Base-by-base conservation (phyloP, 2,113 vertebrate genomes). In the Galeopterus variegatus region DNA sequence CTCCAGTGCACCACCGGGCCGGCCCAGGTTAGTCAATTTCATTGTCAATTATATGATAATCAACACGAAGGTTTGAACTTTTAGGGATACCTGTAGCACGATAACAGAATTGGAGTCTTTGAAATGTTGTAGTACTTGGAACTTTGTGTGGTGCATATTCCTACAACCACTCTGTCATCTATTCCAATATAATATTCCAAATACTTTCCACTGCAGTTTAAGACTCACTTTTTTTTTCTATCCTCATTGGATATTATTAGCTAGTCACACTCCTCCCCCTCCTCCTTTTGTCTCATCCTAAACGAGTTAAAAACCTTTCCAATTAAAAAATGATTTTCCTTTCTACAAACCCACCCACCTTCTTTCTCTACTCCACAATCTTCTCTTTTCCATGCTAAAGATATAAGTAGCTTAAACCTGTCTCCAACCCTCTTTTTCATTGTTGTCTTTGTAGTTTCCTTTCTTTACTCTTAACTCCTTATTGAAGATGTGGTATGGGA, bases 251-350 rank as follows among this genome's bases (percentile, higher is more conserved):
- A 82, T 62, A 92, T 94, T 69, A 73, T 84, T 90, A 93, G 21
- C 33, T 80, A 50, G 0, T 52, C 36, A 82, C 28, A 73, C 26
- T 86, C 52, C 72, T 79, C 15, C 33, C 26, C 15, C 6, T 89
- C 26, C 14, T 45, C 52, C 24, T 72, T 88, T 81, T 88, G 21
- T 81, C 24, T 92, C 45, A 81, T 45, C 33, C 54, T 89, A 77
- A 84, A 58, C 41, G 88, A 76, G 23, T 84, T 88, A 54, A 58
- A 85, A 95, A 54, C 8, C 7, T 67, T 93, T 96, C 31, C 41
- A 95, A 58, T 76, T 86, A 93, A 94, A 77, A 17, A 92, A 85
- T 76, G 14, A 72, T 87, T 94, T 90, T 96, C 62, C 41, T 85
- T 19, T 83, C 52, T 92, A n/a, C 26, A 94, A 75, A 69, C 21